Percentiles rank a stretch among this genome's conserved stretches.
Conservation (phyloP, 2,888 invertebrate species). For the Meteorus colon region DNA sequence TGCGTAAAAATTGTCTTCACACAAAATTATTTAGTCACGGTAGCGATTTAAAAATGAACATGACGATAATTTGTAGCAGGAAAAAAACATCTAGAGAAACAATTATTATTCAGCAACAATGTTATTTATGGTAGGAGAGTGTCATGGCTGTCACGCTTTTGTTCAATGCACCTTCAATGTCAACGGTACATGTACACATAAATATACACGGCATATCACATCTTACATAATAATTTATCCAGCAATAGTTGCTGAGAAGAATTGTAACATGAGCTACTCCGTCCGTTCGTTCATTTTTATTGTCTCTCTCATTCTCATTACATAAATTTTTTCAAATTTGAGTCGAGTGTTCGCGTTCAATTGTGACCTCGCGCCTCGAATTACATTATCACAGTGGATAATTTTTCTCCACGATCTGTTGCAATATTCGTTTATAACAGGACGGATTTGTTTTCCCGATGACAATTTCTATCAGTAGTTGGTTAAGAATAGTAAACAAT, state of each 20-base stretch:
- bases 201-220: constrained; percentile 29
- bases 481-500: not conserved
- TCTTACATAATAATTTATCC: constrained; percentile 45
- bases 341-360: constrained; percentile 5
- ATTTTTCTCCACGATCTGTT: not conserved
- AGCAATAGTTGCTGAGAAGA: constrained; percentile 18
- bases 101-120: not conserved
- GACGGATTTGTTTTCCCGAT: not conserved
- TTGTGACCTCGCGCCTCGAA: constrained; percentile 25
- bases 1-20: constrained; percentile 5
- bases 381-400: constrained; percentile 10
- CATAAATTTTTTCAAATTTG: constrained; percentile 10
- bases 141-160: constrained; percentile 30
- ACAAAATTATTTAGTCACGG: not conserved
- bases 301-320: constrained; percentile 11
- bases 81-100: constrained; percentile 1
- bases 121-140: constrained; percentile 25
- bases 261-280: constrained; percentile 37
- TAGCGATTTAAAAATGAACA: not conserved
- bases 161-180: constrained; percentile 33
- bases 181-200: not conserved
- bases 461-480: not conserved
- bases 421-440: not conserved
- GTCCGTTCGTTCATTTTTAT: constrained; percentile 1
- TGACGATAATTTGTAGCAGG: not conserved